Base-by-base conservation (phyloP, 1,140 invertebrate genomes). In the Nasonia longicornis region DNA sequence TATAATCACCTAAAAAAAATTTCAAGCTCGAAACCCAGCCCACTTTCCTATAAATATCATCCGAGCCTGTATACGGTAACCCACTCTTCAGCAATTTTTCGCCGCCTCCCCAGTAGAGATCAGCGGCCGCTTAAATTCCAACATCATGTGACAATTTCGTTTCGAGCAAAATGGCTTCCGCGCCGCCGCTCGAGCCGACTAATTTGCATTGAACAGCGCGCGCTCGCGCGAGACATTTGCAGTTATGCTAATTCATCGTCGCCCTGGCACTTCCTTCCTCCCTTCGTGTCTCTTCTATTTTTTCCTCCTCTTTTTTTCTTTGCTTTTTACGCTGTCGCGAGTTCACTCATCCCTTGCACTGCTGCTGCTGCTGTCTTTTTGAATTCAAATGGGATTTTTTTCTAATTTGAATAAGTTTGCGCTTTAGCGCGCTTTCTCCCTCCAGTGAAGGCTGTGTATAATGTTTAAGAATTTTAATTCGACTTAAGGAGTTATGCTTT, bases 91-190 rank as follows among this genome's bases (percentile, higher is more conserved):
- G 16, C 16, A 58, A 58, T 58, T 58, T 58, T 58, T 58, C 3
- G 16, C 14, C 26, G 26, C 26, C 20, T 58, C 52, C 16, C 52
- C 16, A 20, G 14, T n/a, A 2, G 16, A n/a, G 20, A 20, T 0
- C 26, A 26, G 26, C 26, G 6, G n/a, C 38, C 64, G 64, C 72
- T 76, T 31, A 64, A 76, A 64, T 31, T 76, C 58, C 16, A 29
- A 64, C 52, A 64, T 76, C 52, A 64, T 42, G 48, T 76, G 74
- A 76, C 52, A 76, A 76, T 76, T 76, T 76, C 52, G 58, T 67
- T 67, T 29, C 64, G 29, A 67, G 64, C 14, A 64, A 76, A 76
- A 76, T 38, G 63, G 74, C 48, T 64, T 64, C 8, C 58, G 58
- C 10, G 74, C 48, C 10, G 74, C 48, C 20, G 52, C 52, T 48